Evolutionary conservation across 2,797 vertebrate species (phyloP), one percentile per base, ranked within the genome.

Genomic region (Artibeus lituratus): DNA sequence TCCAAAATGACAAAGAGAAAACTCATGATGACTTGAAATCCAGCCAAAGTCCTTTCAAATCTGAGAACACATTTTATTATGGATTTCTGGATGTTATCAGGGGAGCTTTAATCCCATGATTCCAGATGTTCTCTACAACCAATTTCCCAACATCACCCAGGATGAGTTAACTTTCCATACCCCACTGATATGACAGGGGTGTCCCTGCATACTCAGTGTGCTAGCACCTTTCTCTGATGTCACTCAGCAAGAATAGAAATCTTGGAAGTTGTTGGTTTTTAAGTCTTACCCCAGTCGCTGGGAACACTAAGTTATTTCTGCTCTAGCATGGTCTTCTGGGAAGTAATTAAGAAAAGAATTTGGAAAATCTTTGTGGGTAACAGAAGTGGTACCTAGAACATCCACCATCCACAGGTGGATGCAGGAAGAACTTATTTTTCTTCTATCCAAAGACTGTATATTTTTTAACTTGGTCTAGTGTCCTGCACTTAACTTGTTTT

Each of bases 391-490:
- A n/a, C 22, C 2, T 12, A 55, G 8, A 81, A 7, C 26, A 81
- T 55, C 7, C 18, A 39, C 5, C 9, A 39, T 18, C 0, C 26
- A 15, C 29, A 2, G 4, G 4, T n/a, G 10, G 8, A 35, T 47
- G 2, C 24, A 14, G 3, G 6, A 90, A 84, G 8, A 47, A 2
- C 1, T 77, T n/a, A 39, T 85, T 78, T 49, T 62, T 12, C 32
- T 37, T 84, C 14, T 21, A 26, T 62, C 1, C 11, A 44, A 32
- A 37, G 7, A 26, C 5, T 44, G 47, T 51, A 18, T 18, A 15
- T n/a, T 95, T 29, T 72, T 53, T 2, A 72, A 78, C 3, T n/a
- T 39, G 26, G 62, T 4, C 2, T 3, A 73, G 9, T 19, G 10
- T 14, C 24, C 11, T 42, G 0, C 2, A 74, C 26, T 39, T n/a